A percentile compares a stretch with the other conserved stretches of the same genome.
These are phyloP conservation scores for Hyperopisus bebe DNA, from an alignment of 2,113 vertebrate species.

Conservation along the genomic window DNA sequence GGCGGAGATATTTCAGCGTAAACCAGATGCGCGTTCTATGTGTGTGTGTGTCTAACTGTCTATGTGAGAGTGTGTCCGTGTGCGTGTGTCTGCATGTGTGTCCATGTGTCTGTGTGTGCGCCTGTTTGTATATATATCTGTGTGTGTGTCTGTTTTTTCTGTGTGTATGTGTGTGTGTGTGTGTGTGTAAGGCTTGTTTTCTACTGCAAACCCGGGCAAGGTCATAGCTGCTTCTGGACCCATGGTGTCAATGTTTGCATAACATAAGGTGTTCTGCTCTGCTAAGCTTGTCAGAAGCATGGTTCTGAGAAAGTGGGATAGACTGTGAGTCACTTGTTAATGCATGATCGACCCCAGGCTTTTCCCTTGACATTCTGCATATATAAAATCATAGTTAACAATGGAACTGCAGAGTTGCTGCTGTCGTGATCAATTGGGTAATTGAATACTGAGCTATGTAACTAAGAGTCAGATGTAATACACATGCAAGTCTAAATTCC, in stretches of 20 bases:
- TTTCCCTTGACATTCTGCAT: background rate
- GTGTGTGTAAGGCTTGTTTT: background rate
- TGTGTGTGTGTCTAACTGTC: background rate
- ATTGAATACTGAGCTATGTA: background rate
- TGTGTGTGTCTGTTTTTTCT: background rate
- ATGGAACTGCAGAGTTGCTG: background rate
- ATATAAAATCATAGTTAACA: constrained; percentile 13
- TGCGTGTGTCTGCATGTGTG: too few species aligned
- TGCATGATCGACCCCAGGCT: background rate
- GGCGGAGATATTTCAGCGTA: background rate
- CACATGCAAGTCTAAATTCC: background rate
- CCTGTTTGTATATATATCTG: too few species aligned
- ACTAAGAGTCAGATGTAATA: background rate
- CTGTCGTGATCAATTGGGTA: constrained; percentile 15
- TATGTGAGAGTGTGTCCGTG: too few species aligned
- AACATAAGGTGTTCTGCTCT: constrained; percentile 16
- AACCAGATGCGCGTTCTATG: background rate
- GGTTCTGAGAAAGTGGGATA: background rate
- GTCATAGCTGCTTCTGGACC: background rate
- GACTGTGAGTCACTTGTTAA: constrained; percentile 12
- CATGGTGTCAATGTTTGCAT: constrained; percentile 1
- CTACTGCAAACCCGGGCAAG: background rate
- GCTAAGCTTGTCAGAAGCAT: background rate
- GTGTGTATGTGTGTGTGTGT: background rate
- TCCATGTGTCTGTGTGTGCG: too few species aligned